phyloP scores from a whole-genome alignment of 1,140 invertebrate species.

The Arctopsyche grandis region DNA sequence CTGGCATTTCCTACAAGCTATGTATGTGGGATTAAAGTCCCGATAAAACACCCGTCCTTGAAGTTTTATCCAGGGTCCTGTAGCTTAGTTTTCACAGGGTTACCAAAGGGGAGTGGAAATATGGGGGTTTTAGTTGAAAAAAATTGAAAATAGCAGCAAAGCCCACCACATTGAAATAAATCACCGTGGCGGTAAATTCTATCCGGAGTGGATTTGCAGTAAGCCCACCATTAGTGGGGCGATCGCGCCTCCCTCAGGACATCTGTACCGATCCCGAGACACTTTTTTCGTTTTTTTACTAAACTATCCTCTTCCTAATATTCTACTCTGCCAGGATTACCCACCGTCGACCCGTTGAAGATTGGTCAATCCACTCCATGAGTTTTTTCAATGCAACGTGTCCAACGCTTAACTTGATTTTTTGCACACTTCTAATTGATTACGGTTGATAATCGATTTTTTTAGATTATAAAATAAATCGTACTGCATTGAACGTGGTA shows the following conservation, averaged over 20 bases:
- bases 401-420: neutral
- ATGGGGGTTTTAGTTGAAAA: neutral
- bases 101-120: neutral
- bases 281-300: neutral
- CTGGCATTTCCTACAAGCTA: too few relatives aligned
- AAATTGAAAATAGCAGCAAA: constrained; percentile 26
- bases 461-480: too few relatives aligned
- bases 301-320: constrained; percentile 23
- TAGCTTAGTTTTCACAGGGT: neutral
- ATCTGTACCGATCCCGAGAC: constrained; percentile 39
- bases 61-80: too few relatives aligned
- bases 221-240: constrained; percentile 41
- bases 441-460: neutral
- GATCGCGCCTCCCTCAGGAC: constrained; percentile 38
- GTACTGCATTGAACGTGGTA: too few relatives aligned
- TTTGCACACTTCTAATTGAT: constrained; percentile 1
- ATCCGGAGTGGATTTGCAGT: constrained; percentile 43
- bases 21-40: too few relatives aligned
- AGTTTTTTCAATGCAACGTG: neutral
- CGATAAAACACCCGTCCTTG: too few relatives aligned
- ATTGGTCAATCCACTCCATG: constrained; percentile 34
- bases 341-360: constrained; percentile 33
- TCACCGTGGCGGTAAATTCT: constrained; percentile 41
- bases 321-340: constrained; percentile 37
- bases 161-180: constrained; percentile 46